These are phyloP conservation scores for Acrossocheilus wenchowensis DNA, from an alignment of 2,797 vertebrate genomes.

Conservation along the genomic window DNA sequence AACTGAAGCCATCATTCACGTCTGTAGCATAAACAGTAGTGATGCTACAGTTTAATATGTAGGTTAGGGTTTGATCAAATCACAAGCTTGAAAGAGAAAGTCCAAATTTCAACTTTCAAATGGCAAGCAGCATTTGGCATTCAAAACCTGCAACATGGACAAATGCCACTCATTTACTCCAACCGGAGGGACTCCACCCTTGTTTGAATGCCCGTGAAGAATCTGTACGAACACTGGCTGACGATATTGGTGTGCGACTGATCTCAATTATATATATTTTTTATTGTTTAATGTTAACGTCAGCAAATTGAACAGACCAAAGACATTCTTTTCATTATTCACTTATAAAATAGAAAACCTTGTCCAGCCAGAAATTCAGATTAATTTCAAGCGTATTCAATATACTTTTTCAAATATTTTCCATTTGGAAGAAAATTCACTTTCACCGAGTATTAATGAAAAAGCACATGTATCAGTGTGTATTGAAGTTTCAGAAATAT, in stretches of 20 bases:
- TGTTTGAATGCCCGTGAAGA: constrained; percentile 2
- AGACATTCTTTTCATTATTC: background rate
- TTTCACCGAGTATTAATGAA: background rate
- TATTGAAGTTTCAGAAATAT: background rate
- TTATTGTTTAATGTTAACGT: background rate
- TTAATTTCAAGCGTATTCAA: background rate
- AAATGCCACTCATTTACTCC: constrained; percentile 39
- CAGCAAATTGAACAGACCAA: background rate
- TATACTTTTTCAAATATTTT: background rate
- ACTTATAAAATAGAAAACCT: background rate
- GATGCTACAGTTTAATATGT: background rate
- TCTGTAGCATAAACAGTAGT: background rate
- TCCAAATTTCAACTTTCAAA: constrained; percentile 26
- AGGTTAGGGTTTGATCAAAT: background rate
- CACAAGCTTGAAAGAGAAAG: background rate
- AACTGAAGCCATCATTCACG: background rate
- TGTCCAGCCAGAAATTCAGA: background rate
- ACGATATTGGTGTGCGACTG: background rate
- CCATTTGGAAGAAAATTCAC: background rate
- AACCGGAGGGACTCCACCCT: background rate
- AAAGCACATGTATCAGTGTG: background rate
- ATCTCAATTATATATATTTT: background rate
- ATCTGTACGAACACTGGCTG: background rate
- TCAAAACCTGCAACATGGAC: constrained; percentile 55
- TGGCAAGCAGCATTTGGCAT: constrained; percentile 56